Conservation (phyloP, 2,797 vertebrate species). For the Gadopsis marmoratus region DNA sequence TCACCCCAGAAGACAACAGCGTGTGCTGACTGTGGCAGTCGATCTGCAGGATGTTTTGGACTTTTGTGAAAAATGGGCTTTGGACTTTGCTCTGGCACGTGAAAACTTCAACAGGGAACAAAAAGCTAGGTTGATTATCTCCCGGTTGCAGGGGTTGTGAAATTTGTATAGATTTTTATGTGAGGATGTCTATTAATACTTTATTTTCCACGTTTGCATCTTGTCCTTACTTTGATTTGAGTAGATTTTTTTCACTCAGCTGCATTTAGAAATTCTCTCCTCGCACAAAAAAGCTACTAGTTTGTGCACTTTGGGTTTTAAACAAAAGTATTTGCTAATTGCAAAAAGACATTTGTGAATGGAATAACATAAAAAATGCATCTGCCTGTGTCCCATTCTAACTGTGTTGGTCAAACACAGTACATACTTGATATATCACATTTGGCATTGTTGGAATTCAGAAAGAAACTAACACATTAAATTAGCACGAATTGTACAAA, state of each 20-base stretch:
- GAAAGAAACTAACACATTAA: neutral
- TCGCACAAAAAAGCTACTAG: neutral
- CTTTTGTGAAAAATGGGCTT: constrained; percentile 34
- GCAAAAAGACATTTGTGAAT: no score
- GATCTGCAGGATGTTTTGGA: constrained; percentile 37
- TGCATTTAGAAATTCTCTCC: no score
- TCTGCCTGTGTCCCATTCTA: neutral
- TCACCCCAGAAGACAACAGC: constrained; percentile 54
- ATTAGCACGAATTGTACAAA: neutral
- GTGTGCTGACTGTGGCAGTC: constrained; percentile 32
- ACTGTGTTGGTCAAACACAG: neutral
- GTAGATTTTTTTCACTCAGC: neutral
- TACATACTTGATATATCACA: neutral
- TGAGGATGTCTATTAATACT: neutral
- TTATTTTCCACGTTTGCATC: neutral
- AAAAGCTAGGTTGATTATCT: constrained; percentile 25
- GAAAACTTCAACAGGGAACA: constrained; percentile 24
- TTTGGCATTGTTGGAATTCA: neutral
- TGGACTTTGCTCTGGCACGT: constrained; percentile 14
- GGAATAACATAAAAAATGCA: neutral
- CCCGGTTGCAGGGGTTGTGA: neutral
- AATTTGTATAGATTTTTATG: neutral
- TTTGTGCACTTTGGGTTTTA: neutral
- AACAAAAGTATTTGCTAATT: neutral
- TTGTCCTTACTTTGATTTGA: neutral